phyloP scores from a whole-genome alignment of 2,888 invertebrate genomes.

The Volucella inflata region DNA sequence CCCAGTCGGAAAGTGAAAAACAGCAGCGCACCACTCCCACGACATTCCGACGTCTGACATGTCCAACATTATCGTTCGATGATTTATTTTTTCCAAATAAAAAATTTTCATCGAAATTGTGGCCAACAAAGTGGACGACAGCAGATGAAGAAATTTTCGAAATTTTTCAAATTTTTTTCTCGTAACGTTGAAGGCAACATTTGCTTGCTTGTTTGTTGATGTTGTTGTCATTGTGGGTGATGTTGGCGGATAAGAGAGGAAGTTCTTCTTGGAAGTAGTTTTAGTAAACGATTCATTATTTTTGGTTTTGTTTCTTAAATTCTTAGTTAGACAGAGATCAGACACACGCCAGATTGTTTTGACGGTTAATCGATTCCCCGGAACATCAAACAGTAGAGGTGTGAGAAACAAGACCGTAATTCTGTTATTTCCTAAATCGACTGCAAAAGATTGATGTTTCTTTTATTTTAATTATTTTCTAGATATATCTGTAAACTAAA shows the following conservation, averaged over 20 bases:
- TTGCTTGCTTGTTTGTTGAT: not conserved
- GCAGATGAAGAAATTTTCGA: slow-evolving; percentile 41
- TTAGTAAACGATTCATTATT: not conserved
- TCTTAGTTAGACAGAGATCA: not conserved
- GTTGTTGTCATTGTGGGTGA: slow-evolving; percentile 12
- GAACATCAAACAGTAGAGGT: not conserved
- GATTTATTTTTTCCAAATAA: slow-evolving; percentile 56
- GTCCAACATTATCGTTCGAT: slow-evolving; percentile 45
- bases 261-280: not conserved
- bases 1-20: not conserved
- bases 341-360: slow-evolving; percentile 31
- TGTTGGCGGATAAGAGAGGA: not conserved
- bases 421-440: too few relatives aligned
- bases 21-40: slow-evolving; percentile 50
- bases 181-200: not conserved
- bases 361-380: slow-evolving; percentile 9
- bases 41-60: slow-evolving; percentile 52
- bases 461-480: too few relatives aligned
- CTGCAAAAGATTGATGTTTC: too few relatives aligned
- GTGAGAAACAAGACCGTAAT: not conserved
- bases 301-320: not conserved
- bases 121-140: slow-evolving; percentile 63
- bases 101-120: slow-evolving; percentile 43
- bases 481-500: too few relatives aligned
- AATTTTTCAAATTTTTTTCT: slow-evolving; percentile 36